Evolutionary conservation across 2,888 invertebrate species (phyloP), one percentile per base, ranked within the genome.

Genomic region (Acronicta alni): DNA sequence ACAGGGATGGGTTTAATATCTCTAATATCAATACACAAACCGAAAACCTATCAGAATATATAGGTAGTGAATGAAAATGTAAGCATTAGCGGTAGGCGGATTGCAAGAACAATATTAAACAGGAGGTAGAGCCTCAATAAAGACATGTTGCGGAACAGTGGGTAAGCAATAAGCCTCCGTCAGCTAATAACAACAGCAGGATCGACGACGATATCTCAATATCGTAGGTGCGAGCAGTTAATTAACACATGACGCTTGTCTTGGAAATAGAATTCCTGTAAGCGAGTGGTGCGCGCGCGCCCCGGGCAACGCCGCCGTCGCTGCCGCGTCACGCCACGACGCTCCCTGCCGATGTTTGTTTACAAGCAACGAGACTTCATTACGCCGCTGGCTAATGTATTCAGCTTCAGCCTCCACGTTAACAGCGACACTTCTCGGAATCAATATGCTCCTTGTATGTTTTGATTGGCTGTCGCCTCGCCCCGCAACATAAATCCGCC

Each of bases 401-500:
- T 94, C 94, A 93, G 93, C 94, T 94, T 93, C 93, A 93, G 93
- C 93, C 93, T 93, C 89, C 92, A 92, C 93, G 94, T 92, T 93
- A 93, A 93, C 94, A 93, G 92, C 93, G 94, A 94, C 94, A 94
- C 94, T 94, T 94, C 94, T 93, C 92, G 91, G 94, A 94, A 94
- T 94, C 94, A 94, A 94, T 94, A 94, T 92, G 93, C 92, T 93
- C 91, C 92, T 92, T 93, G 94, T 93, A 93, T 93, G 94, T 94
- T 94, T 94, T 94, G 94, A 94, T 93, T 93, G 92, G 92, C 89
- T 92, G 84, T 82, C 85, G 84, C 82, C 77, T 71, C 66, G 71
- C 70, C 69, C 71, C 76, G 69, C 85, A 82, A 85, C 77, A 79
- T 80, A 85, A 89, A 84, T 75, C 77, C 80, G 79, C 82, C 87